Conservation (phyloP, 2,888 invertebrate genomes). For the Hirtodrosophila duncani region DNA sequence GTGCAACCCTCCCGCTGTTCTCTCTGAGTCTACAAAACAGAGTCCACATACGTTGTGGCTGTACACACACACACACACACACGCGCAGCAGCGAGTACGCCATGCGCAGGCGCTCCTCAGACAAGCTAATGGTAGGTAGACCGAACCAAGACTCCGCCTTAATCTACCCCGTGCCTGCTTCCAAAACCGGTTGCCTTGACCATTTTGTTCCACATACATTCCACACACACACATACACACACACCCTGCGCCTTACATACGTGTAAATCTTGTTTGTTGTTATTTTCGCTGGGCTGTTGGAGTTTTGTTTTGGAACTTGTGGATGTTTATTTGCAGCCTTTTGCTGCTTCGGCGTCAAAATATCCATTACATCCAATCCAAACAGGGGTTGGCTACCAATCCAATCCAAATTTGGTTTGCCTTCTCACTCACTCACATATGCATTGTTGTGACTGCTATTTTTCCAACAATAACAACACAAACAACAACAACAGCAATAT, state of each 20-base stretch:
- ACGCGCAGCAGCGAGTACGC: not conserved
- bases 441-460: slow-evolving; percentile 48
- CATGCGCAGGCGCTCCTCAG: slow-evolving; percentile 17
- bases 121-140: slow-evolving; percentile 19
- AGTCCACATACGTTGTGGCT: not conserved
- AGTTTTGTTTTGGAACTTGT: slow-evolving; percentile 65
- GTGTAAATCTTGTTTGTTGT: slow-evolving; percentile 16
- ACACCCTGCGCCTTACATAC: not conserved
- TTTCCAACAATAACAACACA: slow-evolving; percentile 30
- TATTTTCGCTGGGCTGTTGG: slow-evolving; percentile 25
- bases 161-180: slow-evolving; percentile 24
- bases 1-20: slow-evolving; percentile 33
- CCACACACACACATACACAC: slow-evolving; percentile 29
- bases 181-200: slow-evolving; percentile 50
- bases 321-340: slow-evolving; percentile 75
- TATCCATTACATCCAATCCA: slow-evolving; percentile 76
- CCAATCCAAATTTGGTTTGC: slow-evolving; percentile 2
- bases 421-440: slow-evolving; percentile 8
- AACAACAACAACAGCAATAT: slow-evolving; percentile 11
- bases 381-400: slow-evolving; percentile 61
- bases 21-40: slow-evolving; percentile 30
- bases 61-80: slow-evolving; percentile 9
- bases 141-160: slow-evolving; percentile 59
- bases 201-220: slow-evolving; percentile 64
- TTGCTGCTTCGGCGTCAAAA: slow-evolving; percentile 75